phyloP scores from a whole-genome alignment of 2,797 vertebrate species.

The Erpetoichthys calabaricus region DNA sequence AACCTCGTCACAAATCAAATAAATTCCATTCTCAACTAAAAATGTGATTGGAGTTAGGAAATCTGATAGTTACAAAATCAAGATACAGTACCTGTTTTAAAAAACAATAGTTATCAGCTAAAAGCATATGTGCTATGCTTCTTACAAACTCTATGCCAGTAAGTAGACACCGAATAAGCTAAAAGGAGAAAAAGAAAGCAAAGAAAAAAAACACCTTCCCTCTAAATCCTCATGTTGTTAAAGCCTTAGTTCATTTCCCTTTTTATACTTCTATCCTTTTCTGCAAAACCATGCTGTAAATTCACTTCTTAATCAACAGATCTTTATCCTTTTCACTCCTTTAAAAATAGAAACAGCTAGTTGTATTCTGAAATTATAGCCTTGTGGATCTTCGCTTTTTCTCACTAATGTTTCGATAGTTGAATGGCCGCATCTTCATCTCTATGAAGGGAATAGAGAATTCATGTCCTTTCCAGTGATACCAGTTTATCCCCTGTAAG shows the following conservation, averaged over 20 bases:
- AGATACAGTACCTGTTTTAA: no score
- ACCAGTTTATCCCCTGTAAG: conserved; percentile 94
- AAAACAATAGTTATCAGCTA: no score
- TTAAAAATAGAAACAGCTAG: conserved; percentile 62
- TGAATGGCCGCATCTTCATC: conserved; percentile 96
- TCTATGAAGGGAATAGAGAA: conserved; percentile 96
- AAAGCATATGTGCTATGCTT: no score
- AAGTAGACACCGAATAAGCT: no score
- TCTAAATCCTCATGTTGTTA: neutral
- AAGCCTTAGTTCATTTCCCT: conserved; percentile 11
- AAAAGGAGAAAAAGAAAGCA: no score
- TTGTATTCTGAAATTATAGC: conserved; percentile 53
- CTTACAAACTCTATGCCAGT: no score
- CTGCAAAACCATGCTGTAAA: neutral
- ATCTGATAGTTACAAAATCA: no score
- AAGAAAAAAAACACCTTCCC: no score
- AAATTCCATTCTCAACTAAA: no score
- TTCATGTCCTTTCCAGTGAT: conserved; percentile 97
- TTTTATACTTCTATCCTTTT: neutral
- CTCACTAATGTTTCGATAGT: conserved; percentile 64
- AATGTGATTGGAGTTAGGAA: no score
- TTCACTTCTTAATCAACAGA: conserved; percentile 40
- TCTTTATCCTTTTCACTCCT: conserved; percentile 28
- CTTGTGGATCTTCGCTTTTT: conserved; percentile 71
- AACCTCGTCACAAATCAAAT: no score